Evolutionary conservation across 2,113 vertebrate genomes (phyloP).

Genomic region (Tringa solitaria): DNA sequence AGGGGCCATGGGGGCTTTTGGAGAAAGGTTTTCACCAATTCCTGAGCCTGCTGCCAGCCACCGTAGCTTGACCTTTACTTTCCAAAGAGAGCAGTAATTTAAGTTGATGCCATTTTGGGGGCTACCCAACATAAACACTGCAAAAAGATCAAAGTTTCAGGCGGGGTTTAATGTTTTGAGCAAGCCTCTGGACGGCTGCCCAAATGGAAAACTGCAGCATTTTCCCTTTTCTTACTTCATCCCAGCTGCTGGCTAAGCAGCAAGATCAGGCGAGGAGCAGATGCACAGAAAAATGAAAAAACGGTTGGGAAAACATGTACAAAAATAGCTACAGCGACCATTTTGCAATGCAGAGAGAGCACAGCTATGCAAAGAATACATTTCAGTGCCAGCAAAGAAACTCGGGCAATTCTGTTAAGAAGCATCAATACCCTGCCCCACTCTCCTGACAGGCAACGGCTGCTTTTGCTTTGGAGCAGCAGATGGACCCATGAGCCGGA

Average conservation of each 20-base stretch:
- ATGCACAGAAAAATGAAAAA: neutral
- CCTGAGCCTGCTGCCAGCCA: neutral
- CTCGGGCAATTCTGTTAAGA: neutral
- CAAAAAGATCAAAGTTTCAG: neutral
- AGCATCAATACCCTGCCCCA: neutral
- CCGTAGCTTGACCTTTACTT: neutral
- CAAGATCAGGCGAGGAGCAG: neutral
- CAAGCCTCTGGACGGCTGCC: neutral
- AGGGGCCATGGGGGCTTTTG: accelerated
- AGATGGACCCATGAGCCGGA: neutral
- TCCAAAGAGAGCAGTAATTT: neutral
- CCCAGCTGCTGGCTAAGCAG: neutral
- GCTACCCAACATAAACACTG: neutral
- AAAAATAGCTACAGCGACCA: conserved; percentile 9
- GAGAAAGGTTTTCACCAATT: neutral
- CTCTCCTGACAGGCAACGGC: neutral
- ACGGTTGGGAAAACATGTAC: neutral
- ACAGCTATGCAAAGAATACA: neutral
- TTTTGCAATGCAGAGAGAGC: neutral
- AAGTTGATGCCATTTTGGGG: neutral
- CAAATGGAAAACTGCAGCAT: neutral
- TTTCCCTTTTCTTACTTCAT: neutral
- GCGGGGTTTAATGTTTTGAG: neutral
- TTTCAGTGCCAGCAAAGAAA: neutral
- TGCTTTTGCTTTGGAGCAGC: neutral